Conservation (phyloP, 1,140 invertebrate genomes). For the Semibalanus balanoides region DNA sequence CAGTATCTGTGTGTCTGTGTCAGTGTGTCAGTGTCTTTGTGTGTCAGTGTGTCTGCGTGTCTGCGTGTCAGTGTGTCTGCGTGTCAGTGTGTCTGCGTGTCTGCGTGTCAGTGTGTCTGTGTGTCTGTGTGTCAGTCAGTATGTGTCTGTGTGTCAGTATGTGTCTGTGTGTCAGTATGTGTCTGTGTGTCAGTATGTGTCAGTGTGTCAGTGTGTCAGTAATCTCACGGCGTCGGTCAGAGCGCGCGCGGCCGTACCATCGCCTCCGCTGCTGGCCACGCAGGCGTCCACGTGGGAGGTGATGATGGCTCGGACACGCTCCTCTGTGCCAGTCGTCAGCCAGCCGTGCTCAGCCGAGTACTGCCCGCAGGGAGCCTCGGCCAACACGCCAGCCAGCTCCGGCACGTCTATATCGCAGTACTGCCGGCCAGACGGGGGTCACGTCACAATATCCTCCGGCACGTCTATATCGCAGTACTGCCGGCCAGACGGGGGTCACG, state of each 20-base stretch:
- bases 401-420: slow-evolving; percentile 69
- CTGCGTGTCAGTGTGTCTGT: not conserved
- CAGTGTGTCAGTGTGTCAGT: not conserved
- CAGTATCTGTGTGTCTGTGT: not conserved
- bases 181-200: too few relatives aligned
- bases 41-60: too few relatives aligned
- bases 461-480: slow-evolving; percentile 71
- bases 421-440: slow-evolving; percentile 36
- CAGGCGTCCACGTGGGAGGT: slow-evolving; percentile 39
- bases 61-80: not conserved
- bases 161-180: too few relatives aligned
- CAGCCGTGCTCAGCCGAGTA: slow-evolving; percentile 60
- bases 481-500: slow-evolving; percentile 26
- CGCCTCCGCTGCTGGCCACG: not conserved
- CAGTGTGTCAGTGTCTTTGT: not conserved
- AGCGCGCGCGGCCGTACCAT: too few relatives aligned
- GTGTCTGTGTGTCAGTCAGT: not conserved
- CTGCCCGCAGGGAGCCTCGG: slow-evolving; percentile 45
- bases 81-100: too few relatives aligned
- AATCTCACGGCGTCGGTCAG: not conserved
- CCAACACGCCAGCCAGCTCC: slow-evolving; percentile 64
- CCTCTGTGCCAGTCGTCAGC: slow-evolving; percentile 50
- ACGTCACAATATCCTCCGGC: too few relatives aligned
- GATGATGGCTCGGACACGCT: slow-evolving; percentile 49
- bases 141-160: too few relatives aligned